Base-by-base conservation (phyloP, 2,888 invertebrate species). In the Xestoiulus laeticollis region DNA sequence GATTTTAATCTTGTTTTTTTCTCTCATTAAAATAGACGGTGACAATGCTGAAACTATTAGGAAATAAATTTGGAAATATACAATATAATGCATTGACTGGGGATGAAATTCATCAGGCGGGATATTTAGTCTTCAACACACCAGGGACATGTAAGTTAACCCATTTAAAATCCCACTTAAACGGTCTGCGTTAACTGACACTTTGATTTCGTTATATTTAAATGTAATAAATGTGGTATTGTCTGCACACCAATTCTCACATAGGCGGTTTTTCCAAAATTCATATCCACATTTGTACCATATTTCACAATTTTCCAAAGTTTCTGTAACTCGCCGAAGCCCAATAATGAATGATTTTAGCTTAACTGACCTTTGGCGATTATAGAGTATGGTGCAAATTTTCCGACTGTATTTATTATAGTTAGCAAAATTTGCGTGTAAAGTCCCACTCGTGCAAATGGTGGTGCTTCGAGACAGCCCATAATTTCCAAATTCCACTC, bases 281-380 rank as follows among this genome's bases (percentile, higher is more conserved):
- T 68, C 26, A 68, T 48, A 48, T 48, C 16, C 48, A 16, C 68
- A 68, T 68, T 68, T 68, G 68, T 68, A 10, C 68, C 68, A 68
- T 68, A 68, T 68, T 68, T 68, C 68, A 68, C 26, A 68, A 68
- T 68, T 68, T n/a, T 68, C 68, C 26, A 68, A 68, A 68, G 68
- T 68, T 68, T 68, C 26, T 68, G 68, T 26, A 68, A 68, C 68
- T 68, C 68, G 68, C 68, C 53, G n/a, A 16, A 59, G 19, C 53
- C 68, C 26, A 68, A 68, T 68, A 68, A 68, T 26, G 68, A 26
- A 68, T 68, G 68, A 68, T 68, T 68, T 68, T n/a, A 68, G 68
- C 26, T 68, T 68, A 68, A 8, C 8, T 68, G 68, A 68, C 68
- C 68, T 68, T 26, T 68, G 68, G 26, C 68, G 68, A 68, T 68